Conservation (phyloP, 1,140 invertebrate genomes). For the Eulimnadia texana region DNA sequence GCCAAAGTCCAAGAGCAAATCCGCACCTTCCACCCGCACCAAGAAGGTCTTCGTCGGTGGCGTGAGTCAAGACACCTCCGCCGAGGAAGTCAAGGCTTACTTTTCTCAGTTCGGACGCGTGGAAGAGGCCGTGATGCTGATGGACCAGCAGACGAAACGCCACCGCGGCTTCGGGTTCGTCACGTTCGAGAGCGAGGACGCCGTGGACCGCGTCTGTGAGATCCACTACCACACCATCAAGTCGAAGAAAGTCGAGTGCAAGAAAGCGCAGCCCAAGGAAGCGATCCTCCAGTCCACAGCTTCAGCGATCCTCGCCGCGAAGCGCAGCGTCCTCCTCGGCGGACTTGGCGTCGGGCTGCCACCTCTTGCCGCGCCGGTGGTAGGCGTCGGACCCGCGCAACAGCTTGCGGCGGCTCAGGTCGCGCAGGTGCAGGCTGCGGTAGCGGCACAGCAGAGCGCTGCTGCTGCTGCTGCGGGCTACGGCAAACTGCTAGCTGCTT, state of each 20-base stretch:
- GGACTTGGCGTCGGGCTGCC: constrained; percentile 34
- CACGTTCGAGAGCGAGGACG: constrained; percentile 80
- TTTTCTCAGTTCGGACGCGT: constrained; percentile 80
- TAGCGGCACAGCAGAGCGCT: constrained; percentile 37
- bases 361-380: constrained; percentile 32
- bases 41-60: constrained; percentile 87
- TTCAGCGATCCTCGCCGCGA: constrained; percentile 40
- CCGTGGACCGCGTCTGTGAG: constrained; percentile 74
- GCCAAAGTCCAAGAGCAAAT: constrained; percentile 69
- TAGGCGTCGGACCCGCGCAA: constrained; percentile 23
- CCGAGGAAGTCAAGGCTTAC: constrained; percentile 78
- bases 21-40: constrained; percentile 43
- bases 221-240: constrained; percentile 87
- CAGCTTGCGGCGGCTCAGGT: constrained; percentile 23
- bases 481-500: constrained; percentile 50
- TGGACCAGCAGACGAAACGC: constrained; percentile 85
- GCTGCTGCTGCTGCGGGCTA: constrained; percentile 40
- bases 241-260: constrained; percentile 85
- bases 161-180: constrained; percentile 84
- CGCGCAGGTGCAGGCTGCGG: constrained; percentile 36
- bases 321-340: constrained; percentile 44
- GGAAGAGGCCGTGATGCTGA: constrained; percentile 83
- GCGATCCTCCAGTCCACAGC: constrained; percentile 53
- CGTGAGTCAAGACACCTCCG: constrained; percentile 77
- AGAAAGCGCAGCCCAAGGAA: constrained; percentile 83